Base-by-base conservation (phyloP, 1,140 invertebrate species). In the Alviniconcha marisindica region DNA sequence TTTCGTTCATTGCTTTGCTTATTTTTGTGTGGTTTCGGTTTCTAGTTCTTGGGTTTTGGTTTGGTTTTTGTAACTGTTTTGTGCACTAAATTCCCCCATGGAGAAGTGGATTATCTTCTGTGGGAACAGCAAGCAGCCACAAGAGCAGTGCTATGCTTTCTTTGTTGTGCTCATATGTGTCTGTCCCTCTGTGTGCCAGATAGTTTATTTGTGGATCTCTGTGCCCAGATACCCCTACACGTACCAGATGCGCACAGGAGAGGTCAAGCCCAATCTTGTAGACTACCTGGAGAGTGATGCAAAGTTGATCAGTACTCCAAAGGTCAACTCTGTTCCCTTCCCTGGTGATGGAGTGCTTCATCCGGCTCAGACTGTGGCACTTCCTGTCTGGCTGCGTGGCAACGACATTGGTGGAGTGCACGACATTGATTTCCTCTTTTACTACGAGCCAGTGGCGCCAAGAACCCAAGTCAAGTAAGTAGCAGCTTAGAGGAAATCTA, bases 371-470 rank as follows among this genome's bases (percentile, higher is more conserved):
- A 94, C 90, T 7, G 92, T 94, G n/a, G 94, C 93, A 33, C 91
- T 95, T 77, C 94, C 94, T 36, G 93, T 96, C 86, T 96, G 96
- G 95, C 92, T 96, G 21, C 94, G 95, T 87, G 96, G 96, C 0
- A 95, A 96, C 10, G 94, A 95, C 83, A 92, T 94, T 56, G 95
- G 95, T 40, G 96, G 96, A 5, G 93, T 93, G 18, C 95, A 96
- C 88, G 93, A 93, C 10, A 90, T 96, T 33, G 94, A 96, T 88
- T 91, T 97, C 81, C 91, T 96, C 44, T 96, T 96, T 89, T 96
- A 96, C 89, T 96, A 96, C 90, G 95, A 96, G 88, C 94, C 95
- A 88, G 91, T 84, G 87, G 92, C 84, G 91, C 94, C 85, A 21
- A 42, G 84, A 10, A 94, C 92, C 82, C 93, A 92, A 91, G 85